Evolutionary conservation across 2,113 vertebrate species (phyloP).

Genomic region (Manacus vitellinus): DNA sequence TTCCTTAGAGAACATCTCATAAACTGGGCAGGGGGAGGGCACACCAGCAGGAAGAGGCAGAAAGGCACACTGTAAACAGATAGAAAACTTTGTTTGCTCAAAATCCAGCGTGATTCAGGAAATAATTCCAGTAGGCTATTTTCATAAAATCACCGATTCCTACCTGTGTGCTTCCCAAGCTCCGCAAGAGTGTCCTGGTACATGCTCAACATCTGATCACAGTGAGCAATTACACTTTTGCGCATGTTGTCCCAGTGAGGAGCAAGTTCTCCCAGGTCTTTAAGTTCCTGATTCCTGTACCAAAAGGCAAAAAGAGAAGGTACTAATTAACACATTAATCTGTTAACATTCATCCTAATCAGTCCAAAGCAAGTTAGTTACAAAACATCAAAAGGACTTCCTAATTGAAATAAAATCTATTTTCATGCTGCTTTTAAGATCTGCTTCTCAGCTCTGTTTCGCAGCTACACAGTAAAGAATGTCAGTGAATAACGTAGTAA

Average conservation of each 20-base stretch:
- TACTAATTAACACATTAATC: neutral
- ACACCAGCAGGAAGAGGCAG: neutral
- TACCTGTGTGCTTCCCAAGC: conserved; percentile 90
- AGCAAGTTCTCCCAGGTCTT: conserved; percentile 93
- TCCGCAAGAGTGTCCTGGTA: conserved; percentile 93
- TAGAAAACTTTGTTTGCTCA: neutral
- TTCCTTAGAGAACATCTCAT: neutral
- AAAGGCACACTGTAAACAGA: neutral
- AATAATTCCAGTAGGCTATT: neutral
- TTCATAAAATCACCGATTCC: neutral
- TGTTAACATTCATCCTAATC: neutral
- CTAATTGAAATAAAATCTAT: neutral
- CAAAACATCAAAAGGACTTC: neutral
- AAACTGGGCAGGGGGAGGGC: neutral
- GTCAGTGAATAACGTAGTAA: neutral
- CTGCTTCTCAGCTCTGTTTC: neutral
- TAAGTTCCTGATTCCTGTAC: conserved; percentile 90
- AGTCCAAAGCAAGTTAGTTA: neutral
- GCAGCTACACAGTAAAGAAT: neutral
- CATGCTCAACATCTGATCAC: conserved; percentile 87
- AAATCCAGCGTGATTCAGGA: neutral
- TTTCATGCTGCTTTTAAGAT: neutral
- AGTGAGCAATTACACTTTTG: conserved; percentile 90
- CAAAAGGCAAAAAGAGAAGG: conserved; percentile 10
- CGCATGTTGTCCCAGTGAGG: conserved; percentile 97